Evolutionary conservation across 2,888 invertebrate genomes (phyloP), one percentile per base, ranked within the genome.

Genomic region (Pyrrhosoma nymphula): DNA sequence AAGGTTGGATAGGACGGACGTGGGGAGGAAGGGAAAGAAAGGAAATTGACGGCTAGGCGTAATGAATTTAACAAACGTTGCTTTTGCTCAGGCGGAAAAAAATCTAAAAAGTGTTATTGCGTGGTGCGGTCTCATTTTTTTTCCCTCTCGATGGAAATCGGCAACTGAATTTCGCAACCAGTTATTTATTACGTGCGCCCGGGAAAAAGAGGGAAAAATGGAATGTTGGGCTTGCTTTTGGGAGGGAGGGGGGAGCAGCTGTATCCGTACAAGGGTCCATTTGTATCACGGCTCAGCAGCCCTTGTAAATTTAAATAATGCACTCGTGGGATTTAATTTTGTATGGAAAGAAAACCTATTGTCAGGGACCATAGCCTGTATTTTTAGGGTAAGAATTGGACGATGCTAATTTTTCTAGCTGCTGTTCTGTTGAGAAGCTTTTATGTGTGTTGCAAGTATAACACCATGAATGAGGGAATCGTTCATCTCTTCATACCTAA

Each of bases 31-130:
- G 18, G 75, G 6, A 35, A 35, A 82, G 82, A 82, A 82, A 82
- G 82, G 82, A 82, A 82, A 82, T 82, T 82, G 82, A 82, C 82
- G 82, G 82, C 82, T 82, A 82, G 35, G 82, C 30, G 26, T 82
- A 82, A 82, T 82, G 82, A 82, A 82, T 82, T 82, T 35, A 82
- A 82, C 82, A 82, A 35, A 35, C 82, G 82, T 35, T 82, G 82
- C 82, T 82, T n/a, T 82, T 82, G 82, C 82, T 82, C 26, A 14
- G 18, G 82, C 35, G 16, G 82, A 35, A 82, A 82, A 82, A 82
- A 60, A 3, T 82, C 8, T 14, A 35, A 30, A n/a, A 82, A 82
- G 82, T 82, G 82, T 35, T 35, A 82, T 82, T 82, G 82, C 82
- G 82, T 82, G 35, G 82, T 30, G 82, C 1, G 82, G 35, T 0